Evolutionary conservation across 1,140 invertebrate genomes (phyloP), one percentile per base, ranked within the genome.

Genomic region (Macrobrachium nipponense): DNA sequence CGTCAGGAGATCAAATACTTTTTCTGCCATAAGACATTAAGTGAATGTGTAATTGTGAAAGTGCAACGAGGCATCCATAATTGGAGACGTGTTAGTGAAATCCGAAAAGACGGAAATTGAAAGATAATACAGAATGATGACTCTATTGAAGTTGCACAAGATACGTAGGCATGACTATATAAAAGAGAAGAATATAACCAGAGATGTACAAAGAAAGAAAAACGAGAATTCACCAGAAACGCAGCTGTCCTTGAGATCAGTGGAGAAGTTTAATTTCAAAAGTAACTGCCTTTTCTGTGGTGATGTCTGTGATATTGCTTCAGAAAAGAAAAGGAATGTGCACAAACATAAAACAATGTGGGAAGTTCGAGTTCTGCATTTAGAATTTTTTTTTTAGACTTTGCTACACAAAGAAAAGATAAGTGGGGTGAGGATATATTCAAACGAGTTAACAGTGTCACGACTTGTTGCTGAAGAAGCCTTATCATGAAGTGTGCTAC

Each of bases 401-500:
- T n/a, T 80, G 79, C 62, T 68, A 66, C 20, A 43, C 61, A 80
- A 80, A 80, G 79, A 80, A 66, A 80, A 43, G 79, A 80, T 62
- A 59, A 68, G 23, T 66, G 61, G 64, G 12, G 62, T 66, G 62
- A 66, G 14, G 14, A 14, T 6, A 4, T 66, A 66, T 66, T 66
- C 62, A 66, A 66, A 5, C 23, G 44, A 80, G 79, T 61, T 61
- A 80, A 60, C 61, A 36, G 14, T 44, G 79, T 43, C 60, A 68
- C 66, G 79, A 51, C 79, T 68, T 80, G 64, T 68, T 66, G 62
- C 62, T 66, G 14, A 23, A 66, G 62, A 51, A 51, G 44, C 20
- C 5, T 66, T 66, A 66, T 66, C 62, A 5, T 66, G 14, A 66
- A 66, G 62, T 51, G 44, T 51, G 44, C 10, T 51, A 51, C 44